A percentile compares a stretch with the other conserved stretches of the same genome.
These are phyloP conservation scores for Amyelois transitella DNA, from an alignment of 1,140 invertebrate genomes.

Conservation along the genomic window DNA sequence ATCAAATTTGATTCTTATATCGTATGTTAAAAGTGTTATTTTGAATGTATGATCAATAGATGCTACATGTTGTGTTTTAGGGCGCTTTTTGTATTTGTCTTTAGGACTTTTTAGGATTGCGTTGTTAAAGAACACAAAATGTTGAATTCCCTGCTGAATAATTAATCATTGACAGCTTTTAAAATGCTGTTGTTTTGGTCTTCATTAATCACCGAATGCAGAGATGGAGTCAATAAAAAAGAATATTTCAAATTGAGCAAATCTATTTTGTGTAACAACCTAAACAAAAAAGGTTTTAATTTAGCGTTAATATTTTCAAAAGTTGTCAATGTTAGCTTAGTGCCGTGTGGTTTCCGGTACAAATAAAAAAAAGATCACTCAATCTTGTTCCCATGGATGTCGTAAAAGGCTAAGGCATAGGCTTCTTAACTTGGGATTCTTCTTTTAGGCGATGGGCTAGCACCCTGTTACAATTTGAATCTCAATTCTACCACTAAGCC, in stretches of 20 bases:
- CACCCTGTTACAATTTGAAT: no score
- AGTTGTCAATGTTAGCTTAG: no score
- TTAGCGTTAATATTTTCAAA: no score
- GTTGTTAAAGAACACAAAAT: neutral
- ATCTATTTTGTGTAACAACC: neutral
- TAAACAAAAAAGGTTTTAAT: no score
- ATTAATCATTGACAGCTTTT: neutral
- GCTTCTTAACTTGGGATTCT: no score
- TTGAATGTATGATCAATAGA: neutral
- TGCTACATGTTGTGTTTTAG: neutral
- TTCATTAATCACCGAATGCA: neutral
- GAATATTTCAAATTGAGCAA: neutral
- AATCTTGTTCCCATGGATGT: no score
- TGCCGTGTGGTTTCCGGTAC: no score
- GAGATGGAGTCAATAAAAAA: no score
- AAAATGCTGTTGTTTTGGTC: neutral
- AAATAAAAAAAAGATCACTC: no score
- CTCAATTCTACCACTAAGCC: no score
- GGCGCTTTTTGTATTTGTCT: neutral
- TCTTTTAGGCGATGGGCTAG: no score
- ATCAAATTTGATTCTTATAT: neutral
- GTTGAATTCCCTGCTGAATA: neutral
- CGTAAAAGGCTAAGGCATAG: no score
- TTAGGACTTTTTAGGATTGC: neutral
- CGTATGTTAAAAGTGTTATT: neutral